Evolutionary conservation across 2,113 vertebrate species (phyloP).

Genomic region (Marmota flaviventris): DNA sequence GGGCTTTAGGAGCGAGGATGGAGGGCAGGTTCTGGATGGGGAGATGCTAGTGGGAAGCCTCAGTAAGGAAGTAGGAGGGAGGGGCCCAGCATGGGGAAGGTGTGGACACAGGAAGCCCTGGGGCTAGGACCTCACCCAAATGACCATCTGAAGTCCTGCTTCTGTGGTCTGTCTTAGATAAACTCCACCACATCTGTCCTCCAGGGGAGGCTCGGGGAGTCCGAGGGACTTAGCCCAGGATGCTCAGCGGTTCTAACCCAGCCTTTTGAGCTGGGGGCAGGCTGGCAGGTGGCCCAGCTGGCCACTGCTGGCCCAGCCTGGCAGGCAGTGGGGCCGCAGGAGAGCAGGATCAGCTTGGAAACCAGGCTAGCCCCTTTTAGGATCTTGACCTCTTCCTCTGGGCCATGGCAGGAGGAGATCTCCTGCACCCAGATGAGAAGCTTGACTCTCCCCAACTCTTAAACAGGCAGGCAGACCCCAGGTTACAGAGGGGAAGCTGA

Average conservation of each 20-base stretch:
- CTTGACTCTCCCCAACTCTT: neutral
- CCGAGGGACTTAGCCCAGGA: neutral
- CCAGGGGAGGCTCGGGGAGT: neutral
- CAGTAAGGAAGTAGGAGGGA: neutral
- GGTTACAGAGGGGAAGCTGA: neutral
- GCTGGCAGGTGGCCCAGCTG: neutral
- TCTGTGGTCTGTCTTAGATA: neutral
- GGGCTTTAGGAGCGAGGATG: neutral
- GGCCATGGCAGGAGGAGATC: neutral
- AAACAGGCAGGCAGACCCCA: neutral
- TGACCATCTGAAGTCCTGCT: fast-evolving
- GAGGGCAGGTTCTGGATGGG: neutral
- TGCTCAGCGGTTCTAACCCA: neutral
- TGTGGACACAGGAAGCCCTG: neutral
- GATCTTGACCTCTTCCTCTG: neutral
- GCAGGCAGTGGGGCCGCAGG: neutral
- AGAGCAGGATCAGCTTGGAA: neutral
- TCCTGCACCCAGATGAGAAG: neutral
- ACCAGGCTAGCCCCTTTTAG: neutral
- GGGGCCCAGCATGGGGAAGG: neutral
- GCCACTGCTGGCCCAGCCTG: neutral
- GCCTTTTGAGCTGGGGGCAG: neutral
- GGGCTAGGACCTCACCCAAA: neutral
- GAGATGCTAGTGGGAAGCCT: neutral
- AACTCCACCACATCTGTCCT: fast-evolving